These are phyloP conservation scores for Euthynnus affinis DNA, from an alignment of 2,797 vertebrate species.

Conservation along the genomic window DNA sequence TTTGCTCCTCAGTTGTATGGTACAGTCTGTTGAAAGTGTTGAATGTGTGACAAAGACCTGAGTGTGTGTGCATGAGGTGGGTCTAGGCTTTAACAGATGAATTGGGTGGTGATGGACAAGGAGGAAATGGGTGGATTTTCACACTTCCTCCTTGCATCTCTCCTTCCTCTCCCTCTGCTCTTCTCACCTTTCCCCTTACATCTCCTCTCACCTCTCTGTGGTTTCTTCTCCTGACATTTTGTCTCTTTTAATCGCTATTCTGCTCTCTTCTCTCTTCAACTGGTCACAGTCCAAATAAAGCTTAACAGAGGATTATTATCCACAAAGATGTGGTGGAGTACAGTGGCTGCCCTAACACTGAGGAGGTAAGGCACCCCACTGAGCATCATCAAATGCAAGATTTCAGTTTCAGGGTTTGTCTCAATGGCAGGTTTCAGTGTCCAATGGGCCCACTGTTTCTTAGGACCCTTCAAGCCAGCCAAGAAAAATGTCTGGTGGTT, in stretches of 20 bases:
- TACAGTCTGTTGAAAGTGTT: constrained; percentile 25
- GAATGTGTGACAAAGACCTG: constrained; percentile 32
- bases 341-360: constrained; percentile 29
- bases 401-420: constrained; percentile 60
- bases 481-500: constrained; percentile 77
- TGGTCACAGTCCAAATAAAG: constrained; percentile 47
- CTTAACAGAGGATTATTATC: constrained; percentile 50
- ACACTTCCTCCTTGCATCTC: constrained; percentile 55
- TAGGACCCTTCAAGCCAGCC: constrained; percentile 54
- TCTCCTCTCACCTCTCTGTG: constrained; percentile 47
- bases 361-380: constrained; percentile 44
- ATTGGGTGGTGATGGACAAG: constrained; percentile 58
- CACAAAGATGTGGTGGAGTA: constrained; percentile 36
- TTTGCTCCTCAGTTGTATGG: no score
- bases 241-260: constrained; percentile 29
- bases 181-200: constrained; percentile 51
- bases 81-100: constrained; percentile 43
- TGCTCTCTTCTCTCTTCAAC: constrained; percentile 11
- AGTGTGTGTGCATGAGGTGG: constrained; percentile 9
- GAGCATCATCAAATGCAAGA: constrained; percentile 43
- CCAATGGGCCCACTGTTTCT: constrained; percentile 58
- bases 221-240: constrained; percentile 51
- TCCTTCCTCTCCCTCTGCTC: constrained; percentile 54
- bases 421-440: constrained; percentile 42
- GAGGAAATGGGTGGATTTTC: constrained; percentile 64